Percentiles rank a stretch among this genome's conserved stretches.
Conservation (phyloP, 1,140 invertebrate genomes). For the Paraescarpia echinospica region DNA sequence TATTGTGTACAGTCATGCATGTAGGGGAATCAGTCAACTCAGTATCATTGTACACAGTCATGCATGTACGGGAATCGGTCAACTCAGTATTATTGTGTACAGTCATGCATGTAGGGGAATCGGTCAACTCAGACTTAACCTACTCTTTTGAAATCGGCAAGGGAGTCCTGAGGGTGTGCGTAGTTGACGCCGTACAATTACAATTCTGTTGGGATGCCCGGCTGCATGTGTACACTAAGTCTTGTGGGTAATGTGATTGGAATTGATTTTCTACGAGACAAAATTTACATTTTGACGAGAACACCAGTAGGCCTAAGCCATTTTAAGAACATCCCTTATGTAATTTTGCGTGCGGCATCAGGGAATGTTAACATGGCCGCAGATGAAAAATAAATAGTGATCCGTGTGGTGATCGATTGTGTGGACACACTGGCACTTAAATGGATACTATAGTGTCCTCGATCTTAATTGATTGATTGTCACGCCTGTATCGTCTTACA, state of each 20-base stretch:
- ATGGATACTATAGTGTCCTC: not conserved
- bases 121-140: no score
- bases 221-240: not conserved
- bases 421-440: not conserved
- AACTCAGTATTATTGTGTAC: no score
- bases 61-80: no score
- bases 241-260: not conserved
- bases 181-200: not conserved
- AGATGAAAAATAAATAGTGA: not conserved
- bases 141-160: not conserved
- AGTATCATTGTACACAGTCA: no score
- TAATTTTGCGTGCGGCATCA: not conserved
- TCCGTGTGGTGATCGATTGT: not conserved
- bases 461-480: not conserved
- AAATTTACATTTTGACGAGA: constrained; percentile 1
- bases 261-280: not conserved
- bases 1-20: no score
- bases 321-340: constrained; percentile 1
- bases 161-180: no score
- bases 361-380: not conserved
- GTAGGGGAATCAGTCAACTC: no score
- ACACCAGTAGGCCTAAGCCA: not conserved
- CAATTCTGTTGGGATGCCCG: not conserved
- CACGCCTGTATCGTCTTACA: not conserved
- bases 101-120: no score